Evolutionary conservation across 1,140 invertebrate genomes (phyloP), one percentile per base, ranked within the genome.

Genomic region (Laupala kohalensis): DNA sequence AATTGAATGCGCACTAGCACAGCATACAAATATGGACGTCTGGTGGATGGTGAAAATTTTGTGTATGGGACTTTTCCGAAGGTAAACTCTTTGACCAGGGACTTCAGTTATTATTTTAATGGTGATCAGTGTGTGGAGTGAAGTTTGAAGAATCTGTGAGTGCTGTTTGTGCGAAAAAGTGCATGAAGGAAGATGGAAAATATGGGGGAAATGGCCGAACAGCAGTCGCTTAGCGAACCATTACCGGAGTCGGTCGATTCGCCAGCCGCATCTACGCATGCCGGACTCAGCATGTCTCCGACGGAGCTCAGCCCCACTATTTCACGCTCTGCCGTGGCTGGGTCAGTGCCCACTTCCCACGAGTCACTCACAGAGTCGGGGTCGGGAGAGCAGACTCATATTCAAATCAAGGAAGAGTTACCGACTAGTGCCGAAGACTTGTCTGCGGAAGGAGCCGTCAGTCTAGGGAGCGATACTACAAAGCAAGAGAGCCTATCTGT

Each of bases 171-270:
- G 70, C 28, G 69, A 23, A 67, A 29, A 68, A 73, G 65, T 69
- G 64, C 28, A 68, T 72, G 73, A 65, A 70, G 73, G 64, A 74
- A 77, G 78, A 87, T 88, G 86, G 86, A 87, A 80, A 86, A 86
- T 78, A 85, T 87, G 79, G 85, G 82, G 78, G 84, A 87, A 77
- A 87, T 88, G 81, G 83, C 86, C 78, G 85, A 87, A 82, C 83
- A 85, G 77, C 85, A 85, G 80, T 80, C 84, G 78, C 83, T 86
- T 78, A 83, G 81, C 78, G 82, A 86, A 80, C 84, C 84, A 78
- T 84, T 79, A 80, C 81, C 78, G 79, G 85, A 82, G 75, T 81
- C 81, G 81, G 84, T 85, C 81, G 83, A 84, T 83, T 82, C 80
- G 73, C 78, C 78, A 71, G 82, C 77, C 79, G 79, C 78, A 76